Conservation (phyloP, 2,888 invertebrate genomes). For the Lithophane semibrunnea region DNA sequence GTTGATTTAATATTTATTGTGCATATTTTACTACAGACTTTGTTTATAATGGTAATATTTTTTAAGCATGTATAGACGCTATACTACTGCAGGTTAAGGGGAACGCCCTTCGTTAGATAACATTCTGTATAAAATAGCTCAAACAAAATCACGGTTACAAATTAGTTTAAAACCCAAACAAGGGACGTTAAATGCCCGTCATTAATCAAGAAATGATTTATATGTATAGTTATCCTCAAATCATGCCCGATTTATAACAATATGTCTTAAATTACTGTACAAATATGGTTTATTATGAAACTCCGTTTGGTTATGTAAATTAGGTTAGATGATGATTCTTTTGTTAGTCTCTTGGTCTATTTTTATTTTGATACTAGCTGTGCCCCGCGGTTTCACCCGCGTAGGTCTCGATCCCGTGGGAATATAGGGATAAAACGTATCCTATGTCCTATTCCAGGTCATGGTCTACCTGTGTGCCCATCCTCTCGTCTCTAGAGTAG, state of each 20-base stretch:
- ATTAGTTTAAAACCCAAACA: constrained; percentile 49
- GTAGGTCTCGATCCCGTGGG: too few relatives aligned
- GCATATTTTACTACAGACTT: too few relatives aligned
- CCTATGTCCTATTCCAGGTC: too few relatives aligned
- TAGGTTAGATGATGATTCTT: background rate
- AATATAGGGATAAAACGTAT: too few relatives aligned
- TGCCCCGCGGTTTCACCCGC: too few relatives aligned
- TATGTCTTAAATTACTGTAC: constrained; percentile 50
- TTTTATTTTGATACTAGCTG: background rate
- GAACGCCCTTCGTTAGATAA: too few relatives aligned
- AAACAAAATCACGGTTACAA: constrained; percentile 13
- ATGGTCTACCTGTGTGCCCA: too few relatives aligned
- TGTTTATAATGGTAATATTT: too few relatives aligned
- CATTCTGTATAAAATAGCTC: background rate
- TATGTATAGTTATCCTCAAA: constrained; percentile 53
- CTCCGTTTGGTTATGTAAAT: constrained; percentile 51
- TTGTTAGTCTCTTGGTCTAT: background rate
- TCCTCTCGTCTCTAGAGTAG: too few relatives aligned
- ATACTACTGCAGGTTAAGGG: too few relatives aligned
- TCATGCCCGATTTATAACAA: constrained; percentile 56
- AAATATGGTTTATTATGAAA: constrained; percentile 38
- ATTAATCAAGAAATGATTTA: constrained; percentile 66
- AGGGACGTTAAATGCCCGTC: constrained; percentile 19
- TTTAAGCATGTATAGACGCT: too few relatives aligned
- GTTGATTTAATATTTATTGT: too few relatives aligned